Base-by-base conservation (phyloP, 2,888 invertebrate genomes). In the Pristionchus arcanus region DNA sequence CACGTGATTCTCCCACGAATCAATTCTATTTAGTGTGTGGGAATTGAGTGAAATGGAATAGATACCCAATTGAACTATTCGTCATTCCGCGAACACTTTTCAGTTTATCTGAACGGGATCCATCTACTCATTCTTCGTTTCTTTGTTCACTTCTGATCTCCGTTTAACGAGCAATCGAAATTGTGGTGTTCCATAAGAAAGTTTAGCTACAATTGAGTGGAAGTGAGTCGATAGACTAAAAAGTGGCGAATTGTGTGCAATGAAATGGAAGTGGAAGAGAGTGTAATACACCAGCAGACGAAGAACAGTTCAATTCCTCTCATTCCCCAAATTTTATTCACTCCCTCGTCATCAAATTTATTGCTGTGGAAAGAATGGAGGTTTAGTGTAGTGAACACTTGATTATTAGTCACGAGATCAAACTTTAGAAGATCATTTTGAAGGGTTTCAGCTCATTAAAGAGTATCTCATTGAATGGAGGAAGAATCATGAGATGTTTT, bases 1-100 rank as follows among this genome's bases (percentile, higher is more conserved):
- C 71, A 71, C 71, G 71, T 71, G 31, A 71, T 71, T 15, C 31
- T 71, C 71, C 34, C 71, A 34, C 71, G 71, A 71, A 71, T 71
- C 71, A 34, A 71, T 71, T 21, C 34, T 34, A 21, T 34, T 71
- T 34, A 71, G 71, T 71, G 21, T 19, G 71, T 71, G 71, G 71
- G 71, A 71, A 71, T 34, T 71, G 28, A 34, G 16, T 71, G 15
- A 19, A 71, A 34, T 71, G 28, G 31, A 31, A 28, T 28, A 66
- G 28, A 66, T 66, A 28, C 59, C 59, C 19, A 19, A 0, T 19
- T 25, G n/a, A 66, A 28, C 34, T 28, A 34, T 71, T 71, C 71
- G 19, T 71, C 71, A 34, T 71, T 71, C 71, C 11, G 25, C 19
- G 31, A 71, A 34, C 31, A 34, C 11, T 34, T 16, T 34, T 31